Base-by-base conservation (phyloP, 92 coral and sea anemone species). In the Zoanthus solanderi region DNA sequence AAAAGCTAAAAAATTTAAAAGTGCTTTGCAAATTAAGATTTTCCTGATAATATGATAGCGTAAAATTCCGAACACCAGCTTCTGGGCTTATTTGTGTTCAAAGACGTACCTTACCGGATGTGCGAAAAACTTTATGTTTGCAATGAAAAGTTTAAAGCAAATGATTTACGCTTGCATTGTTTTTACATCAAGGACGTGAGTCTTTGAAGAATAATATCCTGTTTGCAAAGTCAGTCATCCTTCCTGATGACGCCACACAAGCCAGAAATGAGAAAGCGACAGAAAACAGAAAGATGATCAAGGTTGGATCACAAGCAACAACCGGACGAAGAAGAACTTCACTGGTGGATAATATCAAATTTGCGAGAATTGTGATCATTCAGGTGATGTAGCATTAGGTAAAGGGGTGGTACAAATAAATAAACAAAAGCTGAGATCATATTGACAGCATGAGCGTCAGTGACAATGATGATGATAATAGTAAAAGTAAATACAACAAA, bases 191-290 rank as follows among this genome's bases (percentile, higher is more conserved):
- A 14, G 63, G 75, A 18, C 42, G 15, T 7, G 53, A 66, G 6
- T 65, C 85, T 13, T 29, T 81, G 14, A 18, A 81, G 32, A 60
- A 65, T 2, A 12, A 30, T 5, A 65, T 81, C 15, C 61, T 65
- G 75, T 81, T 81, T 9, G 85, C 85, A 52, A 81, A 50, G 28
- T 81, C 85, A 2, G 85, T 81, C 6, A 81, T 81, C 30, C 44
- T 66, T 0, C 76, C 85, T 45, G 73, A 66, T 66, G 30, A 7
- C 23, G 65, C 3, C 75, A 80, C 54, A 53, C 56, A 80, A 16
- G 42, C 74, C 11, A 29, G 18, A 13, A 57, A 81, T 57, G 16
- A 65, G 60, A 81, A 81, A 23, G 85, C 85, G 13, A 50, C 58
- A 5, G 16, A 81, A 67, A 81, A 81, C 47, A 81, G 85, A 69